phyloP scores from a whole-genome alignment of 2,888 invertebrate genomes.

The Tenthredo scrophulariae region DNA sequence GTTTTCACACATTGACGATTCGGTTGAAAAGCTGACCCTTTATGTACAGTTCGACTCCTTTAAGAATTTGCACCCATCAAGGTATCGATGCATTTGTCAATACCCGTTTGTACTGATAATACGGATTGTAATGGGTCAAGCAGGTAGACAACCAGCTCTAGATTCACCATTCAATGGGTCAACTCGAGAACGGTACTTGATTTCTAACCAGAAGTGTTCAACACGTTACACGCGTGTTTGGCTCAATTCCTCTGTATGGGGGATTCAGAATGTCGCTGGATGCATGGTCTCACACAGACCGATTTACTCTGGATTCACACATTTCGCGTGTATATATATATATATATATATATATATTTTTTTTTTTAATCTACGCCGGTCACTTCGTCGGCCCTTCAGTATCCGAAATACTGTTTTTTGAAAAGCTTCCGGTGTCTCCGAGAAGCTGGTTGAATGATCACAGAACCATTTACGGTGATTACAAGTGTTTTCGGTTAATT shows the following conservation, averaged over 20 bases:
- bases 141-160: neutral
- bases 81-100: neutral
- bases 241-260: neutral
- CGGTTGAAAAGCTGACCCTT: neutral
- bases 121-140: neutral
- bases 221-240: neutral
- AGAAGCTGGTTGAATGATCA: too few species aligned
- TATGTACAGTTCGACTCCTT: neutral
- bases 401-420: too few species aligned
- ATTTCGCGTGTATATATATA: too few species aligned
- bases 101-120: neutral
- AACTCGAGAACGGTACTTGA: neutral
- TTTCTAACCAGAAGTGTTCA: neutral
- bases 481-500: too few species aligned
- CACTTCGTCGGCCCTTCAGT: too few species aligned
- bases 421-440: too few species aligned
- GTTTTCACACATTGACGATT: neutral
- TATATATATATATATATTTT: too few species aligned
- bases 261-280: neutral
- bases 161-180: neutral
- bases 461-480: too few species aligned
- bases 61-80: neutral
- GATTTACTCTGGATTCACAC: too few species aligned
- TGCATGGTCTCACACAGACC: neutral
- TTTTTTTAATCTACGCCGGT: too few species aligned